Base-by-base conservation (phyloP, 2,113 vertebrate genomes). In the Rostratula benghalensis region DNA sequence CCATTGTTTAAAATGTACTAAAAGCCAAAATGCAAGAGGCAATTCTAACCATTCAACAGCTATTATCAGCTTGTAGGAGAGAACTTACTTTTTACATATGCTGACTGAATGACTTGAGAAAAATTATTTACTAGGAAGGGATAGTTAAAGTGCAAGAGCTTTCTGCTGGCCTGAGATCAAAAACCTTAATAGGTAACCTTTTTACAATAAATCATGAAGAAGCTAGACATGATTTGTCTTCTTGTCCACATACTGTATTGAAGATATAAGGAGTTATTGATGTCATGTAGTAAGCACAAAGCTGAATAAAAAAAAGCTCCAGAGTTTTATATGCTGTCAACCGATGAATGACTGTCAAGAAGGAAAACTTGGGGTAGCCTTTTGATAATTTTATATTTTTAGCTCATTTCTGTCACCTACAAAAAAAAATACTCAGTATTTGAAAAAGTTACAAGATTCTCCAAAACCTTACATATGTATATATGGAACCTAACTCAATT, bases 211-310 rank as follows among this genome's bases (percentile, higher is more conserved):
- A 88, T 89, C 89, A 90, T 53, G 50, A 88, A 81, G 59, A 87
- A 89, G 45, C 80, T 59, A 73, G 50, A 59, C 57, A 90, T 50
- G 39, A 92, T 89, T 57, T 83, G 59, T 86, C 39, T 91, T 94
- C 46, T 78, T 76, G 64, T 63, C 41, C 35, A 64, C 45, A 76
- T 74, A 94, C 50, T 90, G 41, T 30, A 89, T 11, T 86, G 57
- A 95, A 96, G 43, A 90, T 76, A 46, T 51, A 94, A 94, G 81
- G 61, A 93, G n/a, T 85, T 96, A 94, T 31, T 86, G 93, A 91
- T 87, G 46, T n/a, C 78, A 56, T 28, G 63, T 4, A 51, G n/a
- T 30, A 76, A 89, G 60, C 69, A 79, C 27, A 69, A 94, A 80
- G 59, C 10, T 75, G 48, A 37, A 92, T 17, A 45, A 61, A 76